Conservation (phyloP, 1,140 invertebrate species). For the Halesus radiatus region DNA sequence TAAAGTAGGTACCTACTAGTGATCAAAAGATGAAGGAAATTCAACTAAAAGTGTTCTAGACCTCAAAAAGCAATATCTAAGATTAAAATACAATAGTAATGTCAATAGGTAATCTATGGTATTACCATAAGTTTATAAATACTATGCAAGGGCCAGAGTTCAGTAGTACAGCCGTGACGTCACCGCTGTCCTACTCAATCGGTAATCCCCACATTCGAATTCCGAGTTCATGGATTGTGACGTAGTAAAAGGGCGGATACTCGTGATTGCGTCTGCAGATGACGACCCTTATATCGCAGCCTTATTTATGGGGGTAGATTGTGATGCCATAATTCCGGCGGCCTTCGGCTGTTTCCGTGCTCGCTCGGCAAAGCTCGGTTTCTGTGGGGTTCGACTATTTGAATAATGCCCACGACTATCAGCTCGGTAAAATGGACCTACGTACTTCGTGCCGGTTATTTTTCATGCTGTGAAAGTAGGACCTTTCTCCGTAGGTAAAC, state of each 20-base stretch:
- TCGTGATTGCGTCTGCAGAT: constrained; percentile 49
- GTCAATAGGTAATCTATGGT: too few relatives aligned
- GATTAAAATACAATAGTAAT: too few relatives aligned
- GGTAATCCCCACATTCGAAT: constrained; percentile 19
- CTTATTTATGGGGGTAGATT: constrained; percentile 53
- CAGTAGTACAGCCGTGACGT: not conserved
- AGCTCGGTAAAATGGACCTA: constrained; percentile 29
- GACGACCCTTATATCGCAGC: constrained; percentile 51
- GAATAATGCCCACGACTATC: constrained; percentile 33
- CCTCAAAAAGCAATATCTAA: too few relatives aligned
- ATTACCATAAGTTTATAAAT: too few relatives aligned
- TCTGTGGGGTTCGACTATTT: constrained; percentile 24
- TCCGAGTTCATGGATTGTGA: constrained; percentile 36
- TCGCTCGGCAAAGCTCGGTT: constrained; percentile 21
- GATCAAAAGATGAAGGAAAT: too few relatives aligned
- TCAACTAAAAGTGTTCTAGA: too few relatives aligned
- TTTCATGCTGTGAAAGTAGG: not conserved
- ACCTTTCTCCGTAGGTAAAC: too few relatives aligned
- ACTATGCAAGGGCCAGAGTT: too few relatives aligned
- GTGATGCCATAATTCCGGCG: constrained; percentile 42
- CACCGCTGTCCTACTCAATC: constrained; percentile 13
- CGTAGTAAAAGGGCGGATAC: constrained; percentile 29
- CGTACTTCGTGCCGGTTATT: not conserved
- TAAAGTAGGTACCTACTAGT: too few relatives aligned
- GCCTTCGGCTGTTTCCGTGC: constrained; percentile 29